phyloP scores from a whole-genome alignment of 2,888 invertebrate species.

The Macropis europaea region DNA sequence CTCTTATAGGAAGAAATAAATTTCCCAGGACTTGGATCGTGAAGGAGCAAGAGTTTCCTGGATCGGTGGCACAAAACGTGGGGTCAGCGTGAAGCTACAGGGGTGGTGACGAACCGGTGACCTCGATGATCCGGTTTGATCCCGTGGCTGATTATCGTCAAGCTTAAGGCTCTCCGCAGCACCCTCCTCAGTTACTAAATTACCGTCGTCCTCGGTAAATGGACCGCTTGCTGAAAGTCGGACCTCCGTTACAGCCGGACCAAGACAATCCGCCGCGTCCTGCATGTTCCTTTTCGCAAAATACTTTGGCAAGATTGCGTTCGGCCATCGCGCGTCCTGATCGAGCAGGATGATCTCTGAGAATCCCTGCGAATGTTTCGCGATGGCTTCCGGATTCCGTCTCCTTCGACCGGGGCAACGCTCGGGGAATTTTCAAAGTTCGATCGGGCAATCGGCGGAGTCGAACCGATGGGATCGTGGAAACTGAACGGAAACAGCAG shows the following conservation, averaged over 20 bases:
- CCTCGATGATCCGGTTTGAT: conserved; percentile 35
- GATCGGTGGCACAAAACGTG: neutral
- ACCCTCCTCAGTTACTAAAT: conserved; percentile 43
- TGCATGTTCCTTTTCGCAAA: neutral
- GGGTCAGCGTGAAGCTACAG: conserved; percentile 12
- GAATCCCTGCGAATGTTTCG: no score
- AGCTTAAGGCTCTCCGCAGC: conserved; percentile 17
- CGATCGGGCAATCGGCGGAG: neutral
- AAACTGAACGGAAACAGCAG: conserved; percentile 14
- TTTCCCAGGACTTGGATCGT: neutral
- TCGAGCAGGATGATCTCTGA: no score
- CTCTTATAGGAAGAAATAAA: conserved; percentile 17
- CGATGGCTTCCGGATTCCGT: neutral
- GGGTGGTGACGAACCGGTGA: conserved; percentile 28
- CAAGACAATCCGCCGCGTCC: neutral
- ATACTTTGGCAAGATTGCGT: neutral
- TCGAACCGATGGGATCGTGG: neutral
- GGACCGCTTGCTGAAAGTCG: conserved; percentile 32
- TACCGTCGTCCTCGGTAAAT: conserved; percentile 38
- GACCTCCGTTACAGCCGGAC: conserved; percentile 2
- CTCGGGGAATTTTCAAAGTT: conserved; percentile 10
- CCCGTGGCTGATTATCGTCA: conserved; percentile 26
- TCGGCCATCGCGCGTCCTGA: neutral
- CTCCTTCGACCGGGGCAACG: neutral
- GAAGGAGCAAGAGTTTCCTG: neutral